Evolutionary conservation across 1,140 invertebrate species (phyloP), one percentile per base, ranked within the genome.

Genomic region (Cydia pomonella): DNA sequence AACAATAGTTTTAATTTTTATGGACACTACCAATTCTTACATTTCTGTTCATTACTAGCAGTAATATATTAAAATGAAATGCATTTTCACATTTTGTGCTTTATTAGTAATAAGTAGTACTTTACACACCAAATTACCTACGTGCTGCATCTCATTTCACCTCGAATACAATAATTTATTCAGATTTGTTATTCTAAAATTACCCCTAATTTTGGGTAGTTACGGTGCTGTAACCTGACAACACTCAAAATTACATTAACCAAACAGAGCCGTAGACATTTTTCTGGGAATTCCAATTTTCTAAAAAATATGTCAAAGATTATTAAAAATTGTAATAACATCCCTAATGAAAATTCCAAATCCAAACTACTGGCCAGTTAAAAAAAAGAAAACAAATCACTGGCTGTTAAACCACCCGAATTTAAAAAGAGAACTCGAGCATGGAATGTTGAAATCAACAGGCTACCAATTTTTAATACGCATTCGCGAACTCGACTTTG

Each of bases 401-500:
- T 77, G 83, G 87, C 87, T 87, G 64, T 69, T 69, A 66, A 66
- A 69, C 77, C 82, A 82, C 82, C 82, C 78, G 77, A 87, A 87
- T 87, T 89, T 80, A 87, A 88, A 91, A 89, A 91, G 82, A 84
- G 84, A 90, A 85, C 83, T 82, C 82, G 78, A 76, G 76, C 63
- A 62, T 77, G 89, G 90, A 92, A 92, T 92, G 85, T 92, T 87
- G 85, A 86, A 88, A 89, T 80, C 82, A 84, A 85, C 81, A 76
- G 80, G 90, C 90, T 92, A 91, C 90, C 89, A 92, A 87, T 86
- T 88, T 89, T 81, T 77, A 86, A 91, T 90, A 91, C 89, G 84
- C 84, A 81, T 83, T 81, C 63, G 64, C 27, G 25, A 71, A 73
- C 18, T 59, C 81, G 77, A 76, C 74, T 72, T 76, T 74, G 53